These are phyloP conservation scores for Zophobas morio DNA, from an alignment of 1,140 invertebrate genomes.

Conservation along the genomic window DNA sequence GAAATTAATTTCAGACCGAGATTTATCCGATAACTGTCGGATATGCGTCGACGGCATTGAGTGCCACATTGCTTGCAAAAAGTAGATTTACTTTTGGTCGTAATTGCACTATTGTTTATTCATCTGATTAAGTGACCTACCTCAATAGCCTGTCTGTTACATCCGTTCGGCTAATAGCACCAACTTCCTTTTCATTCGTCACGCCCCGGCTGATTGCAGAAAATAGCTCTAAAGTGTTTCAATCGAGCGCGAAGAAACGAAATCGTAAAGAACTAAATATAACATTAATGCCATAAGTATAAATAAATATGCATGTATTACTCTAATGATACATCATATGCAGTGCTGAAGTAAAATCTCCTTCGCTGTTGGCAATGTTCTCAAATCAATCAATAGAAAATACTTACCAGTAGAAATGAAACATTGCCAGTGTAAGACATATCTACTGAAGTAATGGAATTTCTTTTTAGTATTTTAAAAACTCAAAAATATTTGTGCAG, in stretches of 20 bases:
- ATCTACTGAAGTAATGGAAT: no score
- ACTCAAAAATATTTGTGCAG: no score
- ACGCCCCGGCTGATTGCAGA: constrained; percentile 33
- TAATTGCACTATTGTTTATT: constrained; percentile 45
- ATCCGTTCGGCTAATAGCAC: constrained; percentile 41
- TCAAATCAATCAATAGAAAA: no score
- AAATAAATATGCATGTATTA: no score
- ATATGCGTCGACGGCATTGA: constrained; percentile 3
- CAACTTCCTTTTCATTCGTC: constrained; percentile 48
- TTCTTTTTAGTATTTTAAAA: no score
- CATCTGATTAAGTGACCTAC: constrained; percentile 46
- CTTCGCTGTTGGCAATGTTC: no score
- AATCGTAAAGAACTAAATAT: constrained; percentile 19
- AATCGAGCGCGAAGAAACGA: constrained; percentile 31
- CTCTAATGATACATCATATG: no score
- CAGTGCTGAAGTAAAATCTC: no score
- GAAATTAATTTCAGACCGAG: constrained; percentile 27
- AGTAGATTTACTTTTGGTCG: not conserved
- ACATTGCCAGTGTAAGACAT: no score
- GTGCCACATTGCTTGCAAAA: constrained; percentile 8
- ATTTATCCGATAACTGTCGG: constrained; percentile 5
- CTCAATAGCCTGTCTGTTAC: constrained; percentile 47
- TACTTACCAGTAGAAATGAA: no score
- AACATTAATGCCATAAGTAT: not conserved
- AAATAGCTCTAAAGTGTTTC: constrained; percentile 44